Evolutionary conservation across 2,113 vertebrate species (phyloP).

Genomic region (Leucopsar rothschildi): DNA sequence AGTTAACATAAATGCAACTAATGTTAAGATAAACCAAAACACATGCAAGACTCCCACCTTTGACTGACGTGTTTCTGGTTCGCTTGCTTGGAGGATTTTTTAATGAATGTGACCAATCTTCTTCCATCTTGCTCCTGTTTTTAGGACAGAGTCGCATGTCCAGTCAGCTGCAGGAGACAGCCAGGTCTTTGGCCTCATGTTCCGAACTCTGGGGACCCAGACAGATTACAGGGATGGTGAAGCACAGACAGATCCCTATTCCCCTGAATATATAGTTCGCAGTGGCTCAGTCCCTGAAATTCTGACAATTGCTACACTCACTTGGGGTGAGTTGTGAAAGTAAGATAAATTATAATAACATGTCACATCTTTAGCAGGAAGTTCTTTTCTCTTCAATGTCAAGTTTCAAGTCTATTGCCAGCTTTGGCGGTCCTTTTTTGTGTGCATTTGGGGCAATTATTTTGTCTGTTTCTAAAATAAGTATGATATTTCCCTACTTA

Average conservation of each 20-base stretch:
- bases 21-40: not conserved
- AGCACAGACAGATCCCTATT: constrained; percentile 91
- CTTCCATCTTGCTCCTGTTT: not conserved
- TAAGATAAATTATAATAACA: not conserved
- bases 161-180: not conserved
- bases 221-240: constrained; percentile 94
- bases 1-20: not conserved
- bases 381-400: not conserved
- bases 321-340: constrained; percentile 81
- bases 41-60: not conserved
- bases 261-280: constrained; percentile 79
- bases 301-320: constrained; percentile 83
- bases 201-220: constrained; percentile 81
- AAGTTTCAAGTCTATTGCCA: not conserved
- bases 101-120: not conserved
- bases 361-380: not conserved
- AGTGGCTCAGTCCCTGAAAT: constrained; percentile 83
- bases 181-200: not conserved
- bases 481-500: not conserved
- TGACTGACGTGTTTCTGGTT: not conserved
- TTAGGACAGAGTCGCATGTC: constrained; percentile 19
- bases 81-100: not conserved
- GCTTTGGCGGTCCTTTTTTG: not conserved
- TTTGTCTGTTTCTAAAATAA: not conserved
- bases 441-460: not conserved